A percentile compares a stretch with the other conserved stretches of the same genome.
Conservation (phyloP, 2,113 vertebrate genomes). For the Pycnonotus jocosus region DNA sequence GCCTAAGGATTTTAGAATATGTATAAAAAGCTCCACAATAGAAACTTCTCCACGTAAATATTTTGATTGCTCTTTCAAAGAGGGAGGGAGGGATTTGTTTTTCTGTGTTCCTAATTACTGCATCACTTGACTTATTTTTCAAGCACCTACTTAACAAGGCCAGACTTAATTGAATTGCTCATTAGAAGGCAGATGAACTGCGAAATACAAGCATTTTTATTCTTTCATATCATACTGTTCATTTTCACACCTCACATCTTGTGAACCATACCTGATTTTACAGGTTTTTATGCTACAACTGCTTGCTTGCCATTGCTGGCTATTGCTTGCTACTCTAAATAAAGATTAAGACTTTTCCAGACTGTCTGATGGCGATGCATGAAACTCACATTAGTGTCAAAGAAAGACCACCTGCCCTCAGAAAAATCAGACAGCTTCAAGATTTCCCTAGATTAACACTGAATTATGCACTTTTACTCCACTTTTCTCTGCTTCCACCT, state of each 20-base stretch:
- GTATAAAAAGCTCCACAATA: background rate
- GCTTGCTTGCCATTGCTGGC: background rate
- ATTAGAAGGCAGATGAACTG: constrained; percentile 42
- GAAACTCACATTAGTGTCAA: background rate
- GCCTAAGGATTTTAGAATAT: background rate
- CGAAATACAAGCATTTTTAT: constrained; percentile 10
- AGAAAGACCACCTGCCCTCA: background rate
- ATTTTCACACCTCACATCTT: constrained; percentile 20
- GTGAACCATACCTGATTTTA: background rate
- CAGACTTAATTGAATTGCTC: constrained; percentile 54
- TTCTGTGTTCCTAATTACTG: constrained; percentile 6
- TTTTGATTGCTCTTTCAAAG: constrained; percentile 34
- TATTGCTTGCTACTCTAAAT: background rate
- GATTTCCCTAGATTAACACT: background rate
- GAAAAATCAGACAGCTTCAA: background rate
- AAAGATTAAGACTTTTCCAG: background rate
- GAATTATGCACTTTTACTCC: background rate
- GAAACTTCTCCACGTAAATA: constrained; percentile 20
- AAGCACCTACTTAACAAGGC: constrained; percentile 28
- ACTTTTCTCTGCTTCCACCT: no score
- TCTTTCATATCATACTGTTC: background rate
- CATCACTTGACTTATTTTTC: constrained; percentile 51
- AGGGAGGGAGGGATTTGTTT: background rate
- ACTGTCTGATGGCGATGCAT: background rate
- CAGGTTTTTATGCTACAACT: background rate